Base-by-base conservation (phyloP, 2,888 invertebrate genomes). In the Sminthurinus aureus region DNA sequence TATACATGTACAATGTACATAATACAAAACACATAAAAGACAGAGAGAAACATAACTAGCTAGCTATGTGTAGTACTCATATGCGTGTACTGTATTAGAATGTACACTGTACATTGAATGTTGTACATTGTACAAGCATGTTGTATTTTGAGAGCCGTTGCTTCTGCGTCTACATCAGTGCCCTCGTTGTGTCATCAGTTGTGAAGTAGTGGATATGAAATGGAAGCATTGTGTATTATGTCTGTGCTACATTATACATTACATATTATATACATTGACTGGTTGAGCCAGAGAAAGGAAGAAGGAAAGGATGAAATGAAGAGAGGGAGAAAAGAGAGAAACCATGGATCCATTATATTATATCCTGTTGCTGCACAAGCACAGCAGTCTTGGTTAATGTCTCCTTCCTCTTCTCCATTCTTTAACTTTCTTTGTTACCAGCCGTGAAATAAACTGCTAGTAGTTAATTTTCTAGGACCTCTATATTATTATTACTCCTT, bases 361-460 rank as follows among this genome's bases (percentile, higher is more conserved):
- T 38, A 58, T 58, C 58, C 58, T 58, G 58, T 58, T 58, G 58
- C 58, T 58, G 18, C 18, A 58, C 58, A 58, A 58, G 58, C 13
- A 18, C 58, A 58, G 38, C 58, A 58, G 58, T 58, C 58, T 58
- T 58, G 58, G 58, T 58, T 58, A 58, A 58, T 58, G 58, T 58
- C 58, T 58, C 58, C 58, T 79, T 81, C 82, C 83, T 71, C 64
- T 81, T 80, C 67, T 71, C 73, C 26, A 78, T 81, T 64, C 78
- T 82, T 81, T 81, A 81, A 15, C 79, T 38, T 38, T 69, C 58
- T 77, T 74, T 64, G 38, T 38, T 24, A 50, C 64, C 77, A 71
- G 71, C 50, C 58, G 58, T 58, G 58, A 58, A 58, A 58, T 58
- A 18, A 58, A 58, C 58, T 58, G 58, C 58, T 9, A 18, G 58